A percentile compares a stretch with the other conserved stretches of the same genome.
phyloP scores from a whole-genome alignment of 2,113 vertebrate genomes.

The Nothobranchius kuhntae region DNA sequence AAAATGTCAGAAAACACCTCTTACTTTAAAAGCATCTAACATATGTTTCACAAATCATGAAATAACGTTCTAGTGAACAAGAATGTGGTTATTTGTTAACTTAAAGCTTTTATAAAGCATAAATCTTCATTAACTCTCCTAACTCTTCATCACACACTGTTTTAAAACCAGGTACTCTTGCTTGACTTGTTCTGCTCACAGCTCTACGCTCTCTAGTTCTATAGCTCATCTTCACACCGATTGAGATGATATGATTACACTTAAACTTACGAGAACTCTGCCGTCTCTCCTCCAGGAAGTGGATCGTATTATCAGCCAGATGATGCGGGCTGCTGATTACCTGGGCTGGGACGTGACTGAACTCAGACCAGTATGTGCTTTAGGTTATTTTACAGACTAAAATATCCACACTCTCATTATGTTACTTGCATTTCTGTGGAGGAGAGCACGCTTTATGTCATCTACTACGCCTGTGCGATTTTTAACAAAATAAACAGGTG shows the following conservation, averaged over 20 bases:
- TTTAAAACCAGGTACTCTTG: too few relatives aligned
- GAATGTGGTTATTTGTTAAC: too few relatives aligned
- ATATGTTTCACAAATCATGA: neutral
- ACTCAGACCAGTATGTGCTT: conserved; percentile 85
- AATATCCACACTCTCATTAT: neutral
- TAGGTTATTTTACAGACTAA: neutral
- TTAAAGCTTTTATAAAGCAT: too few relatives aligned
- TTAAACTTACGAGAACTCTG: neutral
- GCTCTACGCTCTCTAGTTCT: neutral
- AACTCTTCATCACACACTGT: too few relatives aligned
- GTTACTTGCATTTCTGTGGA: too few relatives aligned
- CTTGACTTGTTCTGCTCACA: neutral
- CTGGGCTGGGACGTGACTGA: conserved; percentile 93
- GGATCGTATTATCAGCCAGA: conserved; percentile 91
- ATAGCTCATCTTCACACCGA: neutral
- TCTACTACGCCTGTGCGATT: neutral
- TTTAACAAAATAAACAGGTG: conserved; percentile 76
- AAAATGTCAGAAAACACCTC: too few relatives aligned
- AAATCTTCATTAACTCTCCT: too few relatives aligned
- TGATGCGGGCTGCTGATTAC: conserved; percentile 94
- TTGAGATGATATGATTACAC: conserved; percentile 2
- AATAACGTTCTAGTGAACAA: neutral
- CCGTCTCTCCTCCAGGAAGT: conserved; percentile 83
- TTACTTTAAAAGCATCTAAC: too few relatives aligned
- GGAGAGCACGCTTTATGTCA: neutral